phyloP scores from a whole-genome alignment of 2,888 invertebrate genomes.

The Philereme vetulata region DNA sequence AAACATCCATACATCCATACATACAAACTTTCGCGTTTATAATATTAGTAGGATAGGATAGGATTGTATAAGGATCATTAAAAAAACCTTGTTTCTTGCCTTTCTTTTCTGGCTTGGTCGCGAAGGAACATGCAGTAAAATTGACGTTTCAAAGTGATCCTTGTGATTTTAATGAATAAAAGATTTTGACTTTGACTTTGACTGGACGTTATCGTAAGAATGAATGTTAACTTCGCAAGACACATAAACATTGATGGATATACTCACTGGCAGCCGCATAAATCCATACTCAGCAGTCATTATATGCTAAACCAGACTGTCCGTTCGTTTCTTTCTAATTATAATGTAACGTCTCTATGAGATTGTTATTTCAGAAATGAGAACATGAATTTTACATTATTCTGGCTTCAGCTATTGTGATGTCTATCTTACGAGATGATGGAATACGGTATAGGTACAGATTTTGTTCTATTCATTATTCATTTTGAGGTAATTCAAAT shows the following conservation, averaged over 20 bases:
- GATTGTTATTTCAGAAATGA: conserved; percentile 22
- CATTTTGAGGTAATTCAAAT: not conserved
- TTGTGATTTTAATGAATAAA: no score
- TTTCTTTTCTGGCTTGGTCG: no score
- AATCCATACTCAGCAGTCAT: conserved; percentile 26
- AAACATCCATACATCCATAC: no score
- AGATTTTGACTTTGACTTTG: no score
- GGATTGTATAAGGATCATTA: no score
- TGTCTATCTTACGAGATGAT: conserved; percentile 19
- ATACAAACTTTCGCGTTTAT: no score
- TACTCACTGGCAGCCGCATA: conserved; percentile 17
- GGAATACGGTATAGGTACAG: not conserved
- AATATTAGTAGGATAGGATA: no score
- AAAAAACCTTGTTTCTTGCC: no score
- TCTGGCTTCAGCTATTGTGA: conserved; percentile 23
- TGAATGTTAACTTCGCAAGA: conserved; percentile 2
- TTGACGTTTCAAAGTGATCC: no score
- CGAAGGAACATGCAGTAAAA: no score
- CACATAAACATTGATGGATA: conserved; percentile 25
- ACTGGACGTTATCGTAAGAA: not conserved
- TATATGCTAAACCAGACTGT: conserved; percentile 24
- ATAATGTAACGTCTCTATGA: conserved; percentile 25
- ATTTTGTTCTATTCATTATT: conserved; percentile 13
- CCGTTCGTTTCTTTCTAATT: conserved; percentile 25
- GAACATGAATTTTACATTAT: conserved; percentile 26